Evolutionary conservation across 2,797 vertebrate species (phyloP).

Genomic region (Microtus obscurus): DNA sequence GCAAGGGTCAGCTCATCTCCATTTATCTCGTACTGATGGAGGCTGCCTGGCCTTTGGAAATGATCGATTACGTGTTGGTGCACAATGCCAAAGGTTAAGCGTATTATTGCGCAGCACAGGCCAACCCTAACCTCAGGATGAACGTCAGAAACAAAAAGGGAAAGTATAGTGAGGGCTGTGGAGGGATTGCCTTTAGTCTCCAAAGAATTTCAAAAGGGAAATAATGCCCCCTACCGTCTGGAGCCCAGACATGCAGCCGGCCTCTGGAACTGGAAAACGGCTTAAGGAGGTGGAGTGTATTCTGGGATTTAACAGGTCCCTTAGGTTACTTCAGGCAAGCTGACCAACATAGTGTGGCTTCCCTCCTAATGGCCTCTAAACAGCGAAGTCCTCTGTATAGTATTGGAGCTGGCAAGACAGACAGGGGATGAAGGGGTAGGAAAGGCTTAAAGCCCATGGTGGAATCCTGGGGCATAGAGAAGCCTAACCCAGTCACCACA

Average conservation of each 20-base stretch:
- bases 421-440: not conserved
- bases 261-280: not conserved
- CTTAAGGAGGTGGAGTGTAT: too few relatives aligned
- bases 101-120: constrained; percentile 85
- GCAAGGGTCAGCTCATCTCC: constrained; percentile 61
- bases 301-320: constrained; percentile 51
- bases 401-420: not conserved
- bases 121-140: constrained; percentile 85
- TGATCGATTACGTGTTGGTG: constrained; percentile 84
- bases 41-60: constrained; percentile 68
- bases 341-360: not conserved
- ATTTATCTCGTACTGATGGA: constrained; percentile 77
- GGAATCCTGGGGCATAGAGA: not conserved
- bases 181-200: constrained; percentile 72
- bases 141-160: constrained; percentile 85
- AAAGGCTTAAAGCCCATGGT: not conserved
- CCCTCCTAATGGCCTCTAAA: constrained; percentile 68
- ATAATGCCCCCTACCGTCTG: constrained; percentile 86
- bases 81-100: constrained; percentile 86
- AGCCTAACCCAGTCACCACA: not conserved
- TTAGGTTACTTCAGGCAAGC: not conserved
- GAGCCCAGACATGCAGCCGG: constrained; percentile 11
- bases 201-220: constrained; percentile 86
- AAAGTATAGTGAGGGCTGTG: constrained; percentile 69
- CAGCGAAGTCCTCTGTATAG: not conserved